Base-by-base conservation (phyloP, 1,140 invertebrate species). In the Nautilus pompilius region DNA sequence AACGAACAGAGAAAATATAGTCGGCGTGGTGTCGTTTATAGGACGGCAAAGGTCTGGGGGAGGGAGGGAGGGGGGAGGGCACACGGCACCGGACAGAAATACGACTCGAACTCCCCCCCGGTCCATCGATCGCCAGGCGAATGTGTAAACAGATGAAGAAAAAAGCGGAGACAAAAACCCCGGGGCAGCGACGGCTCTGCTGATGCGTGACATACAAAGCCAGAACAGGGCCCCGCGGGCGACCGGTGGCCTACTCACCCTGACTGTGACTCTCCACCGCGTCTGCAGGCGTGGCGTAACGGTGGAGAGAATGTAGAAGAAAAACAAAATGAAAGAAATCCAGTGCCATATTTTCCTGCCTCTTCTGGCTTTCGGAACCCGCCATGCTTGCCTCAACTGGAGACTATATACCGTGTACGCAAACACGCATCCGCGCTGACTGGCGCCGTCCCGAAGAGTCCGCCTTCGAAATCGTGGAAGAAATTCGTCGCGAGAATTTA, bases 261-360 rank as follows among this genome's bases (percentile, higher is more conserved):
- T 82, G 81, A 62, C 73, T 75, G 59, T 80, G 80, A 65, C 79
- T 78, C 71, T 82, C 80, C 69, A 78, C 71, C 62, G 75, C 78
- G 70, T 73, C 67, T 45, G 76, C 71, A 65, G 71, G 64, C 66
- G 69, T 67, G 61, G 70, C 69, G 69, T 69, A 70, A 46, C 71
- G 68, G 62, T 70, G 71, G 69, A 75, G 70, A 61, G 72, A 73
- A 66, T 76, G 77, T 69, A 73, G 77, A 73, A 78, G 64, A 57
- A 78, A 66, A 62, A 76, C 63, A 72, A 75, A 76, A 67, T 76
- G 75, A 67, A 74, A 76, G 67, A 76, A 77, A 69, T 76, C 73
- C 69, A 69, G 71, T 70, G 65, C 74, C 70, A 76, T 76, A 71
- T 67, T 73, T 68, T 72, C 67, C 72, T 70, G 74, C 65, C 66